A percentile compares a stretch with the other conserved stretches of the same genome.
Conservation (phyloP, 2,888 invertebrate genomes). For the Macrophya alboannulata region DNA sequence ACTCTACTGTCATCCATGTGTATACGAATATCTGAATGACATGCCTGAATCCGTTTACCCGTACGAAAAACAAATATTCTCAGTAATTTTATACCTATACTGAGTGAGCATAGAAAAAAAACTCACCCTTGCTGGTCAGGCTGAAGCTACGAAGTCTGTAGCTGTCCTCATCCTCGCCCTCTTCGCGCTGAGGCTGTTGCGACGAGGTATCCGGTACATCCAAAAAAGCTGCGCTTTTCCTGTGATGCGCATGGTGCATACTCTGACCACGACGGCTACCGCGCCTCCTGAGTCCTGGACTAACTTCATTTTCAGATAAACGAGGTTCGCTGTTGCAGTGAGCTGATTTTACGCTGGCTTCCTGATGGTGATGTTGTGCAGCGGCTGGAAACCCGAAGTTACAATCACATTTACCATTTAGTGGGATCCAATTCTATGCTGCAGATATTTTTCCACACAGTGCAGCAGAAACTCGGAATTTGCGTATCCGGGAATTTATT, state of each 20-base stretch:
- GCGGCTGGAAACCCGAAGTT: conserved; percentile 62
- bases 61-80: background rate
- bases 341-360: conserved; percentile 81
- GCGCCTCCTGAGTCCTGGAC: conserved; percentile 85
- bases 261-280: conserved; percentile 83
- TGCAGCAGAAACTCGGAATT: background rate
- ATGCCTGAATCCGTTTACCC: background rate
- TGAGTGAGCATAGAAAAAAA: background rate
- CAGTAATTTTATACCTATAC: background rate
- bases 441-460: background rate
- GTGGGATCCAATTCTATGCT: background rate
- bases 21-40: background rate
- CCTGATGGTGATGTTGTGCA: conserved; percentile 77
- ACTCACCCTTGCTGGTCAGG: conserved; percentile 94
- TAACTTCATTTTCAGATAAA: conserved; percentile 85
- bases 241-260: conserved; percentile 81
- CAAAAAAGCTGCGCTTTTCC: conserved; percentile 88
- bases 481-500: background rate
- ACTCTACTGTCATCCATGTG: background rate
- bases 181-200: conserved; percentile 88
- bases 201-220: conserved; percentile 85
- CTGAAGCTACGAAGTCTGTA: conserved; percentile 96
- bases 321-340: conserved; percentile 87
- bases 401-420: conserved; percentile 12
- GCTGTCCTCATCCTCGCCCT: conserved; percentile 92